These are phyloP conservation scores for Fundulus diaphanus DNA, from an alignment of 2,797 vertebrate genomes.

Conservation along the genomic window DNA sequence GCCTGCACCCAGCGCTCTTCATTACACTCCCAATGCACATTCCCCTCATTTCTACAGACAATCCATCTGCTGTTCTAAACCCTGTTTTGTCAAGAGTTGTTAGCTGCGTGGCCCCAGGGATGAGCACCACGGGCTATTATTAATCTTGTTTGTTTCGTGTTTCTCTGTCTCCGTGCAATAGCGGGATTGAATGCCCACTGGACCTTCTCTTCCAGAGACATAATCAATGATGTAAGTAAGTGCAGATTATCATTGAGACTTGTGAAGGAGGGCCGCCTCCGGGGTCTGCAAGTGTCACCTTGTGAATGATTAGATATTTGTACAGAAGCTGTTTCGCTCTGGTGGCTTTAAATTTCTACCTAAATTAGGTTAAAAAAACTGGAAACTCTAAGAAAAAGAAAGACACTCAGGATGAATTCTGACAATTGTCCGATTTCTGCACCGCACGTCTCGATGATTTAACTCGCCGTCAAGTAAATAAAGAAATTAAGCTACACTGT, in stretches of 20 bases:
- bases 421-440: not conserved
- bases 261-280: constrained; percentile 67
- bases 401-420: constrained; percentile 12
- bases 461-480: constrained; percentile 30
- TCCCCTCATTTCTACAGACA: constrained; percentile 77
- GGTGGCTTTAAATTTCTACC: constrained; percentile 34
- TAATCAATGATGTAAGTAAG: constrained; percentile 85
- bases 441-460: constrained; percentile 20
- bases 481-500: constrained; percentile 27
- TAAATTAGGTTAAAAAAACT: constrained; percentile 32
- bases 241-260: constrained; percentile 81
- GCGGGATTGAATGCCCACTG: constrained; percentile 68
- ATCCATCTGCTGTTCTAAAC: constrained; percentile 80
- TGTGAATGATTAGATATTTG: constrained; percentile 70
- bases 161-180: constrained; percentile 69
- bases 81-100: constrained; percentile 84
- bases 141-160: constrained; percentile 83
- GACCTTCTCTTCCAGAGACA: constrained; percentile 74
- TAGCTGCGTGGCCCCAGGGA: constrained; percentile 77
- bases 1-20: constrained; percentile 61
- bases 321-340: constrained; percentile 40
- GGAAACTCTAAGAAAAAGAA: not conserved
- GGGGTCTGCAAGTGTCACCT: constrained; percentile 69
- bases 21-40: constrained; percentile 75
- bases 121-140: constrained; percentile 78